phyloP scores from a whole-genome alignment of 1,140 invertebrate genomes.

The Eueides isabella region DNA sequence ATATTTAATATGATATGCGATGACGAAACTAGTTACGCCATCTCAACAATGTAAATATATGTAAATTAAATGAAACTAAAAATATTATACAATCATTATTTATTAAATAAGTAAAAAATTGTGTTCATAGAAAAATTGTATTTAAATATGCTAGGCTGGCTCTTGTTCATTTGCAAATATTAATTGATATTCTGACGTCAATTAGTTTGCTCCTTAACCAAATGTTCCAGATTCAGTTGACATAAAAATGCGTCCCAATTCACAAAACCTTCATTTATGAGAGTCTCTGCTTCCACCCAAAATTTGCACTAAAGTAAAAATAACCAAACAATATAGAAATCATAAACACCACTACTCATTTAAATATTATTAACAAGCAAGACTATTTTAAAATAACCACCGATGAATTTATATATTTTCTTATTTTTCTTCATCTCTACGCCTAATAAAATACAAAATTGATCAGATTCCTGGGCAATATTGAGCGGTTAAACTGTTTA shows the following conservation, averaged over 20 bases:
- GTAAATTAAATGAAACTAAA: background rate
- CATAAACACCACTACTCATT: no score
- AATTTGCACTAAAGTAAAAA: slow-evolving; percentile 62
- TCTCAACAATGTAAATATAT: no score
- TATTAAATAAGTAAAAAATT: background rate
- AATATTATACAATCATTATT: background rate
- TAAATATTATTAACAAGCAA: background rate
- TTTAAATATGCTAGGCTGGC: background rate
- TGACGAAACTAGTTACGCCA: no score
- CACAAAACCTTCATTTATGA: slow-evolving; percentile 65
- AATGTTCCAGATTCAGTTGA: slow-evolving; percentile 73
- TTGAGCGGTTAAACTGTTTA: no score
- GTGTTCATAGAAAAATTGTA: background rate
- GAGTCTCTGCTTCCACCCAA: slow-evolving; percentile 62
- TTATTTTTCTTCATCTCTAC: no score
- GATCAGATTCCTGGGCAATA: no score
- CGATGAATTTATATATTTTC: no score
- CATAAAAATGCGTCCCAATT: slow-evolving; percentile 77
- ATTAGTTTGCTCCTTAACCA: slow-evolving; percentile 64
- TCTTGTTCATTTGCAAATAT: background rate
- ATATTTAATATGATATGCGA: no score
- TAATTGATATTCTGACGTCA: background rate
- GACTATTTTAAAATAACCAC: no score
- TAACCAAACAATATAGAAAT: background rate
- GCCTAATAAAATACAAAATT: no score